These are phyloP conservation scores for Brachyalestes nurse DNA, from an alignment of 2,797 vertebrate genomes.

Conservation along the genomic window DNA sequence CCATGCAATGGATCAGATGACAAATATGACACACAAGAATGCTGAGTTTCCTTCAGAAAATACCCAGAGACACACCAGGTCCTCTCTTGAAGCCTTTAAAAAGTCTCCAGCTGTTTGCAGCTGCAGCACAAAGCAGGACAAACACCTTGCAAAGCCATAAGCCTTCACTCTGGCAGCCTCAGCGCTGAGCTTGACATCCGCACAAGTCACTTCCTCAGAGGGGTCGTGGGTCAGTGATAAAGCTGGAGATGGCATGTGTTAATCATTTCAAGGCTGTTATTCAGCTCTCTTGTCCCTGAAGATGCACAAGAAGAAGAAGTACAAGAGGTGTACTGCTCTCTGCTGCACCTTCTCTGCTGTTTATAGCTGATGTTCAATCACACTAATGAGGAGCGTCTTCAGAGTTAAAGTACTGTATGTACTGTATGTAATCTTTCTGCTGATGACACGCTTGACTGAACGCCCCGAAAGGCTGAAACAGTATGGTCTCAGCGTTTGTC, in stretches of 20 bases:
- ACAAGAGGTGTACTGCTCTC: background rate
- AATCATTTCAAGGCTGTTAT: slow-evolving; percentile 57
- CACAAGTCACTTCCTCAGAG: slow-evolving; percentile 64
- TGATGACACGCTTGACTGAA: slow-evolving; percentile 27
- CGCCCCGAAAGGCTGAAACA: slow-evolving; percentile 27
- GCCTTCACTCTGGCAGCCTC: slow-evolving; percentile 57
- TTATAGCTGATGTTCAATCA: background rate
- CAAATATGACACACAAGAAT: slow-evolving; percentile 38
- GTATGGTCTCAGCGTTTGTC: slow-evolving; percentile 59
- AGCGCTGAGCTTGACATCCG: slow-evolving; percentile 64
- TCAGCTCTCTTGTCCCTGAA: slow-evolving; percentile 27
- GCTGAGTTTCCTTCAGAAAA: slow-evolving; percentile 37
- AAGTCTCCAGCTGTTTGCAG: slow-evolving; percentile 80
- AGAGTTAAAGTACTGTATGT: slow-evolving; percentile 22
- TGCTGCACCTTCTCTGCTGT: slow-evolving; percentile 1
- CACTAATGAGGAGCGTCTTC: background rate
- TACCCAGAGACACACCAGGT: slow-evolving; percentile 38
- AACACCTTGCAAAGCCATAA: slow-evolving; percentile 72
- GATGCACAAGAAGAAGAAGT: background rate
- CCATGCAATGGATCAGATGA: slow-evolving; percentile 40
- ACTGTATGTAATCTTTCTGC: slow-evolving; percentile 8
- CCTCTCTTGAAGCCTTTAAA: slow-evolving; percentile 53
- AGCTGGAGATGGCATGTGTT: slow-evolving; percentile 60
- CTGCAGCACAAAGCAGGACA: slow-evolving; percentile 71
- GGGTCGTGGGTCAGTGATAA: slow-evolving; percentile 67